Base-by-base conservation (phyloP, 2,113 vertebrate species). In the Stigmatopora argus region DNA sequence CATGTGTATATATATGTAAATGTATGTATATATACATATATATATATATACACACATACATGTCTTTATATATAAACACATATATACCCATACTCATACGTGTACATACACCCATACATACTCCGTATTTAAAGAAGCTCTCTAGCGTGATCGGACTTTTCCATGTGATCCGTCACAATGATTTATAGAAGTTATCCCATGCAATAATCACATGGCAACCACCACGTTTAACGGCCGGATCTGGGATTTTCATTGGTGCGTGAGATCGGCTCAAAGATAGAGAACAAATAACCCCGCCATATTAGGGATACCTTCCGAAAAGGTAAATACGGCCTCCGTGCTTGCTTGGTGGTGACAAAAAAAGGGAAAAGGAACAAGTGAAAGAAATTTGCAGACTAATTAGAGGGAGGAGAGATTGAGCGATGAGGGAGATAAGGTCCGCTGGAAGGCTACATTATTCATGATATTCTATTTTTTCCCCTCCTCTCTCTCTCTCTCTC, bases 311-410 rank as follows among this genome's bases (percentile, higher is more conserved):
- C 26, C 26, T 13, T 7, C 13, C 26, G 15, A 12, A 45, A 61
- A 12, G 44, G n/a, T 44, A 61, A 61, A 61, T 44, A 15, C 4
- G 23, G 35, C 21, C 77, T 52, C 41, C 14, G 15, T 69, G 80
- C 83, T 61, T 65, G 74, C 74, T 78, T 73, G 55, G 69, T 65
- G 59, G 66, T 65, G 62, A 66, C 57, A 66, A 71, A 73, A 77
- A 70, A 47, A 45, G 23, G 51, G 31, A 60, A 71, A 75, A 79
- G 64, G 69, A 78, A 72, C 67, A 85, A 72, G 72, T 67, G 75
- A 83, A 83, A 70, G 72, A 78, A 73, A 86, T 85, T 80, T 88
- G 80, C 83, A 85, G 86, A 85, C 81, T 88, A 87, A 91, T 88
- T 88, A 88, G 65, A 72, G 46, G 52, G 62, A 57, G 60, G 53